A percentile compares a stretch with the other conserved stretches of the same genome.
Evolutionary conservation across 2,797 vertebrate species (phyloP).

Genomic region (Mormyrus proboscirostris): DNA sequence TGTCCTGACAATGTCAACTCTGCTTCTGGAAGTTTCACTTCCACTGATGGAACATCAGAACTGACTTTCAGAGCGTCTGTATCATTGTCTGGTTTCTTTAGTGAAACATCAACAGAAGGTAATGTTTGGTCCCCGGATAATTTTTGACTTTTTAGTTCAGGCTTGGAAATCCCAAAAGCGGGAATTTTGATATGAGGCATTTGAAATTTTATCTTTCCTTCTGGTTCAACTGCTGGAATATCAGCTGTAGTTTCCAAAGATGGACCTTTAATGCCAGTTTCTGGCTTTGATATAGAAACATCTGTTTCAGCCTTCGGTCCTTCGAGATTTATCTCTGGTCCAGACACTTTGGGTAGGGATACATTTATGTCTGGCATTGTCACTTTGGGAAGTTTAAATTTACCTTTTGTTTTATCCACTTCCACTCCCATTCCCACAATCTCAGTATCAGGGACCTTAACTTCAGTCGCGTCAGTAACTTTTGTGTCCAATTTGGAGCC

Average conservation of each 20-base stretch:
- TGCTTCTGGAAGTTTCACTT: background rate
- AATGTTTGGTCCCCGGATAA: background rate
- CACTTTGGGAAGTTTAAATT: slow-evolving; percentile 56
- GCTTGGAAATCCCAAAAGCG: slow-evolving; percentile 12
- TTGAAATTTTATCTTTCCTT: accelerated
- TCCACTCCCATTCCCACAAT: slow-evolving; percentile 21
- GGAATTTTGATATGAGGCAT: slow-evolving; percentile 25
- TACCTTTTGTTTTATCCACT: slow-evolving; percentile 37
- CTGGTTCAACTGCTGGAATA: background rate
- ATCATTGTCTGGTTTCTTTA: slow-evolving; percentile 10
- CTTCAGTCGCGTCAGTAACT: background rate
- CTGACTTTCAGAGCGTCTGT: background rate
- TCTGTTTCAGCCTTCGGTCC: slow-evolving; percentile 9
- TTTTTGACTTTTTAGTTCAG: accelerated
- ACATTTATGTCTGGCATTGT: slow-evolving; percentile 51
- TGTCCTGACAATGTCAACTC: background rate
- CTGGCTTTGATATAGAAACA: background rate
- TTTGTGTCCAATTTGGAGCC: slow-evolving; percentile 21
- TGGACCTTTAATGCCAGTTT: background rate
- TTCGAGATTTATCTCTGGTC: slow-evolving; percentile 17
- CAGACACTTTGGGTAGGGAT: slow-evolving; percentile 15
- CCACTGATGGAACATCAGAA: background rate
- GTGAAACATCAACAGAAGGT: background rate
- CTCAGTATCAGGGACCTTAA: slow-evolving; percentile 9
- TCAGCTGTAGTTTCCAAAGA: background rate